phyloP scores from a whole-genome alignment of 2,113 vertebrate genomes.

The Ochotona princeps region DNA sequence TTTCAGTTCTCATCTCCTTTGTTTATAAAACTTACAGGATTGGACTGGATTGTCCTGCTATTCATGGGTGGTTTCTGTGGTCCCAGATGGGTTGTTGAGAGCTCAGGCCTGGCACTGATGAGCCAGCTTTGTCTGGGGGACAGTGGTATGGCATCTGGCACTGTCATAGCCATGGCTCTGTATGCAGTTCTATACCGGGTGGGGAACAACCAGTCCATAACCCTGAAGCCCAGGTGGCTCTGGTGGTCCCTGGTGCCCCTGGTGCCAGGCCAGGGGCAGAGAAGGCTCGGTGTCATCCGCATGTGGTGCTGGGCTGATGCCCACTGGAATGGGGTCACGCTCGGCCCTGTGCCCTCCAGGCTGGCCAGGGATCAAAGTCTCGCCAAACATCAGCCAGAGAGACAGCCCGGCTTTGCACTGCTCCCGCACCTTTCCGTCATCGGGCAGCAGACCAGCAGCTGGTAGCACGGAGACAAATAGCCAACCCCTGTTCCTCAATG shows the following conservation, averaged over 20 bases:
- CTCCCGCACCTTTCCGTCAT: background rate
- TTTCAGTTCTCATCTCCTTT: no score
- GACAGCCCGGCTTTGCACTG: background rate
- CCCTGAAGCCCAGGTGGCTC: background rate
- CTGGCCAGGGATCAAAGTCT: background rate
- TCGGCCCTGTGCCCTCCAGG: background rate
- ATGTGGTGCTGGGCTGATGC: no score
- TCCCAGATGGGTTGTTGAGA: background rate
- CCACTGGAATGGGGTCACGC: background rate
- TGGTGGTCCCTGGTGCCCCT: background rate
- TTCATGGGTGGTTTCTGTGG: fast-evolving
- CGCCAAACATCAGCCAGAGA: background rate
- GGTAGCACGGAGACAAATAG: background rate
- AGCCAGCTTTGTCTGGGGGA: background rate
- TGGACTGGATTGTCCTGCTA: no score
- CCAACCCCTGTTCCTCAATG: no score
- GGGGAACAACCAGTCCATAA: background rate
- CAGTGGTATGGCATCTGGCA: no score
- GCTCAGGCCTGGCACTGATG: background rate
- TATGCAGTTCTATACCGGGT: background rate
- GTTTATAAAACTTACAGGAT: no score
- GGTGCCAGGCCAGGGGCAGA: background rate
- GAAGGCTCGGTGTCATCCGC: background rate
- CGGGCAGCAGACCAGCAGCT: background rate
- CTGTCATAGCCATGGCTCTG: fast-evolving